A percentile compares a stretch with the other conserved stretches of the same genome.
Evolutionary conservation across 2,888 invertebrate species (phyloP).

Genomic region (Platycheirus albimanus): DNA sequence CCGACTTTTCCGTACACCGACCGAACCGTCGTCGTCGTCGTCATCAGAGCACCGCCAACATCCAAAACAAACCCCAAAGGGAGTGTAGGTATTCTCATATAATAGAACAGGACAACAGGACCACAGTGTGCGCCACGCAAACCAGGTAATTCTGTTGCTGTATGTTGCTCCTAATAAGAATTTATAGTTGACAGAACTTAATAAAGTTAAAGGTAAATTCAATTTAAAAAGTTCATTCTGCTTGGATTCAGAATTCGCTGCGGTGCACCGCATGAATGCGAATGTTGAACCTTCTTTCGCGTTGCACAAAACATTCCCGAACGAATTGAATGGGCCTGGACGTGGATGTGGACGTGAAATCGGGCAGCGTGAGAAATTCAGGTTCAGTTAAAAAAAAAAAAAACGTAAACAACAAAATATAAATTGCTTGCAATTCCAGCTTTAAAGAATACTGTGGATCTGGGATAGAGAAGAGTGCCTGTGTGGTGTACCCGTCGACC

Average conservation of each 20-base stretch:
- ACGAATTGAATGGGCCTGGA: constrained; percentile 37
- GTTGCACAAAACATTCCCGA: constrained; percentile 6
- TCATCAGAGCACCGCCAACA: too few relatives aligned
- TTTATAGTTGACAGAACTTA: constrained; percentile 76
- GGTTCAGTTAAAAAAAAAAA: constrained; percentile 20
- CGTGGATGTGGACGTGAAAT: too few relatives aligned
- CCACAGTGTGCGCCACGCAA: constrained; percentile 26
- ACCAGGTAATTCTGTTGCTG: constrained; percentile 57
- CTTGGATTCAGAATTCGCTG: constrained; percentile 67
- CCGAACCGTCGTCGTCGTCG: too few relatives aligned
- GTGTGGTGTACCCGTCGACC: too few relatives aligned
- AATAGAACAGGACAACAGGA: constrained; percentile 48
- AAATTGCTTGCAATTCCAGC: constrained; percentile 16
- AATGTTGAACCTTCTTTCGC: constrained; percentile 29
- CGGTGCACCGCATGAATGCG: constrained; percentile 60
- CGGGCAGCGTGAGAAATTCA: constrained; percentile 38
- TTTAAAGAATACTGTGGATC: constrained; percentile 7
- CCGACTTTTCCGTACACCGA: not conserved
- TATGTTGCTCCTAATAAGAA: constrained; percentile 75
- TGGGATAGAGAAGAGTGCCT: not conserved
- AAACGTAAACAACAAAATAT: not conserved
- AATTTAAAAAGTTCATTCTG: constrained; percentile 72
- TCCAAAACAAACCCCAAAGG: constrained; percentile 1
- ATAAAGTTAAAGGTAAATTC: constrained; percentile 75
- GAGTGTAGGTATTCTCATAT: not conserved